Evolutionary conservation across 2,797 vertebrate species (phyloP).

Genomic region (Enteromius mattozi): DNA sequence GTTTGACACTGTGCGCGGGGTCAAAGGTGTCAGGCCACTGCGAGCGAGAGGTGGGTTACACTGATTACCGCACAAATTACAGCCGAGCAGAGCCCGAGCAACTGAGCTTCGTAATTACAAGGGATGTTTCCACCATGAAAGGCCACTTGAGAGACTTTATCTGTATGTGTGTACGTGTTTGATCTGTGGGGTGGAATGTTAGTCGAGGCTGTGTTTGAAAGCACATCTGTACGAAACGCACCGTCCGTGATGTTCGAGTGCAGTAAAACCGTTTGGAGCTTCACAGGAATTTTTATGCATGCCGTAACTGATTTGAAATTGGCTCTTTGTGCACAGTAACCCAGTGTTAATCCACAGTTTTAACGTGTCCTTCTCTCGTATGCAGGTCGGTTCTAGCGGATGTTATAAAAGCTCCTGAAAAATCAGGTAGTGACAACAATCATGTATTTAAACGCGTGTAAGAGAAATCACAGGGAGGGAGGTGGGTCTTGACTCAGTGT

Average conservation of each 20-base stretch:
- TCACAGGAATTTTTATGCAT: conserved; percentile 39
- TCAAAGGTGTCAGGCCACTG: conserved; percentile 77
- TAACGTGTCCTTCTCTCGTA: conserved; percentile 19
- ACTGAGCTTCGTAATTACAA: conserved; percentile 70
- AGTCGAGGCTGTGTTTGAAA: conserved; percentile 44
- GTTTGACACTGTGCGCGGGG: conserved; percentile 76
- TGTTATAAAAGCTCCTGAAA: background rate
- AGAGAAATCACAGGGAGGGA: background rate
- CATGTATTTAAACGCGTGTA: background rate
- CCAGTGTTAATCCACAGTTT: conserved; percentile 14
- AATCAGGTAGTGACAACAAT: background rate
- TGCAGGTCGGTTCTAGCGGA: background rate
- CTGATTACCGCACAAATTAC: conserved; percentile 68
- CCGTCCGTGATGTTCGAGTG: conserved; percentile 31
- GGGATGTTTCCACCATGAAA: conserved; percentile 55
- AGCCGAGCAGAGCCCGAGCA: conserved; percentile 67
- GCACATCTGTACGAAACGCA: conserved; percentile 15
- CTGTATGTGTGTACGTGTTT: conserved; percentile 33
- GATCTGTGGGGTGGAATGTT: conserved; percentile 50
- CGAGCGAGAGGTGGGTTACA: conserved; percentile 64
- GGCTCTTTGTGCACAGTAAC: background rate
- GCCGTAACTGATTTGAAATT: conserved; percentile 26
- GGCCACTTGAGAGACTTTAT: conserved; percentile 24
- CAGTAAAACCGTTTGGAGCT: conserved; percentile 3
- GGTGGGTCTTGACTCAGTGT: background rate